Evolutionary conservation across 2,888 invertebrate genomes (phyloP).

Genomic region (Trilocha varians): DNA sequence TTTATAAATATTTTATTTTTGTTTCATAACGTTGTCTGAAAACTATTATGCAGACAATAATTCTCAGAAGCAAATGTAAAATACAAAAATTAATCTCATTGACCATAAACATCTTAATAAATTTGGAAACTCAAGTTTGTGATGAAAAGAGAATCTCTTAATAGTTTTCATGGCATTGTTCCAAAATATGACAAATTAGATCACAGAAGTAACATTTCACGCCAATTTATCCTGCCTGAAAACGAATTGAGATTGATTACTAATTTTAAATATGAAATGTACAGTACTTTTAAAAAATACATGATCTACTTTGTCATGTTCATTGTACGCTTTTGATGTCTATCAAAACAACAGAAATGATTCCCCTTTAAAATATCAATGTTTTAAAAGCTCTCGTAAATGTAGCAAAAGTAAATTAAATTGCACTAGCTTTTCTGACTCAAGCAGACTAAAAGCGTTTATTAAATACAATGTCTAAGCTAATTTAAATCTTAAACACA

Average conservation of each 20-base stretch:
- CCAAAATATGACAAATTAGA: constrained; percentile 1
- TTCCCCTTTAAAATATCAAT: neutral
- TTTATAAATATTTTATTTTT: neutral
- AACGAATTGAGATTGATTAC: neutral
- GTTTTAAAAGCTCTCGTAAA: neutral
- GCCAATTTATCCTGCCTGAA: neutral
- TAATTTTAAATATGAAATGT: neutral
- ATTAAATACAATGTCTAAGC: neutral
- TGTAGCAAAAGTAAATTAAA: neutral
- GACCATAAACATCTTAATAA: no score
- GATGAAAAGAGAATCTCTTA: neutral
- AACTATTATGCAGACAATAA: neutral
- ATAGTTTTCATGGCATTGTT: neutral
- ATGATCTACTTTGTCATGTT: neutral
- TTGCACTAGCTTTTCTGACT: neutral
- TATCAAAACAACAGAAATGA: neutral
- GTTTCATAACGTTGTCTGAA: neutral
- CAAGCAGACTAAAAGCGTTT: neutral
- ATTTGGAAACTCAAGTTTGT: no score
- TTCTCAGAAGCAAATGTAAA: neutral
- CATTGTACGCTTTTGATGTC: neutral
- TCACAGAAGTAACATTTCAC: neutral
- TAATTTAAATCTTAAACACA: no score
- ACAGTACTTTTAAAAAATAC: neutral
- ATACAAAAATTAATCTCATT: neutral